These are phyloP conservation scores for Rhysida immarginata DNA, from an alignment of 1,140 invertebrate species.

Conservation along the genomic window DNA sequence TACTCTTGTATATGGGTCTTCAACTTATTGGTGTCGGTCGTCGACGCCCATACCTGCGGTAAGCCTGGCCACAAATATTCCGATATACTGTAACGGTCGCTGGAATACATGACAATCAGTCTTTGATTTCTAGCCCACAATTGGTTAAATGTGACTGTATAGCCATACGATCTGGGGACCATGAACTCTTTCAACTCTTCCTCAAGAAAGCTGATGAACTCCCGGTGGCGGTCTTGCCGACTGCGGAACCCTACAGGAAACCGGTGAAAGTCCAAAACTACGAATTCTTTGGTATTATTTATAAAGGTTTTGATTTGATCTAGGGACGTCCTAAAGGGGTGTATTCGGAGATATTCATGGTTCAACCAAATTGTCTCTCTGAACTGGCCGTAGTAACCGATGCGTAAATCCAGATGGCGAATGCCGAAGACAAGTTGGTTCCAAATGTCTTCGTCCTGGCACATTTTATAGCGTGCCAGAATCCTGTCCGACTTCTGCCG, in stretches of 20 bases:
- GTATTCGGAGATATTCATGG: conserved; percentile 47
- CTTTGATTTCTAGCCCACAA: conserved; percentile 42
- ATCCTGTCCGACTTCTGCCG: background rate
- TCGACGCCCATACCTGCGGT: conserved; percentile 1
- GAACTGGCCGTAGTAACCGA: background rate
- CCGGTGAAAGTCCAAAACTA: conserved; percentile 4
- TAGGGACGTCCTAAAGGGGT: conserved; percentile 43
- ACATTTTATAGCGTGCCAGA: background rate
- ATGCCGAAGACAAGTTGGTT: conserved; percentile 5
- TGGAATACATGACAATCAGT: conserved; percentile 44
- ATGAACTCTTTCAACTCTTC: conserved; percentile 41
- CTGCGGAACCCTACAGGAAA: conserved; percentile 40
- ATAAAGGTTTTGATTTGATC: conserved; percentile 45
- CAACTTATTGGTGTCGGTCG: background rate
- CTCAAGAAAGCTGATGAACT: conserved; percentile 40
- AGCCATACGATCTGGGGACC: conserved; percentile 24
- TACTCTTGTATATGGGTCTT: background rate
- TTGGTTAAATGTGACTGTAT: conserved; percentile 37
- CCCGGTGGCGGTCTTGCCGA: conserved; percentile 36
- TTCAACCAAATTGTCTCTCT: conserved; percentile 35
- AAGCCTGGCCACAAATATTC: background rate
- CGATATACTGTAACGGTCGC: background rate
- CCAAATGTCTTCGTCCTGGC: background rate
- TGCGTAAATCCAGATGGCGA: conserved; percentile 1
- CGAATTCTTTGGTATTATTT: conserved; percentile 13